A percentile compares a stretch with the other conserved stretches of the same genome.
phyloP scores from a whole-genome alignment of 2,113 vertebrate species.

The Pleuronectes platessa region DNA sequence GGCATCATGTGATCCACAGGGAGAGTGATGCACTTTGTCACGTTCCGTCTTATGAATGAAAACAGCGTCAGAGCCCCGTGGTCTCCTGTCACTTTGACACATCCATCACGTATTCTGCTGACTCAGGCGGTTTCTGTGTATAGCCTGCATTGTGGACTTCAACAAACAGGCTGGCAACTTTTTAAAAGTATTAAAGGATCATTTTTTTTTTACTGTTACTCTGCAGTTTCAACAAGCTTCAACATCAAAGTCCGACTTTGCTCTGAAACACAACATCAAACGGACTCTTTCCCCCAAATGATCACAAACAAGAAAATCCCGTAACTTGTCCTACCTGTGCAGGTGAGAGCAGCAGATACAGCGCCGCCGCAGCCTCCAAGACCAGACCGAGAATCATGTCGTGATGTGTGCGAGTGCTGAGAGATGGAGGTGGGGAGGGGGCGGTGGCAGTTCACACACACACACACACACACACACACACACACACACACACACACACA shows the following conservation, averaged over 20 bases:
- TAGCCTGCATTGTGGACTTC: too few species aligned
- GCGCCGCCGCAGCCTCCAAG: slow-evolving; percentile 69
- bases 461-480: not conserved
- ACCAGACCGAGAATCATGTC: slow-evolving; percentile 78
- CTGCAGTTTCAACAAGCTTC: too few species aligned
- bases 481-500: not conserved
- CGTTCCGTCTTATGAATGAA: slow-evolving; percentile 77
- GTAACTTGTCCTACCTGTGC: slow-evolving; percentile 78
- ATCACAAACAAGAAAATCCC: too few species aligned
- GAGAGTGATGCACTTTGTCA: slow-evolving; percentile 72
- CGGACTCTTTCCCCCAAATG: too few species aligned
- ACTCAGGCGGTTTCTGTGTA: too few species aligned
- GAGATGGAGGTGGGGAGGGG: not conserved
- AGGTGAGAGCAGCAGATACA: slow-evolving; percentile 81
- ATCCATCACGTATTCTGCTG: too few species aligned
- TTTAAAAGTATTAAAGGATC: too few species aligned
- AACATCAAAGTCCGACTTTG: too few species aligned
- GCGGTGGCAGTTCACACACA: slow-evolving; percentile 7
- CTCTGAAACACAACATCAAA: too few species aligned
- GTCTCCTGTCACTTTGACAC: too few species aligned
- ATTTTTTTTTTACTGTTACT: too few species aligned
- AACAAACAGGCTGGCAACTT: too few species aligned
- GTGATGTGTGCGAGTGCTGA: slow-evolving; percentile 43
- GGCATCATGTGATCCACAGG: slow-evolving; percentile 43
- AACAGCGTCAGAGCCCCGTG: not conserved